These are phyloP conservation scores for Hanleya hanleyi DNA, from an alignment of 2,888 invertebrate genomes.

Conservation along the genomic window DNA sequence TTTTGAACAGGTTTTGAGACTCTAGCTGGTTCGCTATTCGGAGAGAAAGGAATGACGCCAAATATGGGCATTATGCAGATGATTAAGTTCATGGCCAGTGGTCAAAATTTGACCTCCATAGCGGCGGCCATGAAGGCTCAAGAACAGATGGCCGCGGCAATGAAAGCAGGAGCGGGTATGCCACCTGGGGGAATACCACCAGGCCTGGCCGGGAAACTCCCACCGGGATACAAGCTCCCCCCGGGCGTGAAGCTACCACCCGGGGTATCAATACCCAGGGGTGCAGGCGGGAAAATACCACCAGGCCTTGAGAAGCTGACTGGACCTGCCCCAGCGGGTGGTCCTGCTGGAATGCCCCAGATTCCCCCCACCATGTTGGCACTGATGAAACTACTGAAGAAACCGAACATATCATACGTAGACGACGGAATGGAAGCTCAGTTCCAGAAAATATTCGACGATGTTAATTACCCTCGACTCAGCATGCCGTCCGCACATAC, in stretches of 20 bases:
- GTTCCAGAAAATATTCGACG: slow-evolving; percentile 19
- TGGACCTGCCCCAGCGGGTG: background rate
- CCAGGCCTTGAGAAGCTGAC: background rate
- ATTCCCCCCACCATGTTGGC: background rate
- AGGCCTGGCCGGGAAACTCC: background rate
- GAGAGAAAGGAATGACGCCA: background rate
- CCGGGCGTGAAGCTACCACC: background rate
- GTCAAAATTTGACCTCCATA: background rate
- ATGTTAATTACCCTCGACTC: slow-evolving; percentile 5
- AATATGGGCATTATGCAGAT: background rate
- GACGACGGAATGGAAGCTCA: slow-evolving; percentile 24
- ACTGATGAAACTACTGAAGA: background rate
- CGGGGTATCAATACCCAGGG: background rate
- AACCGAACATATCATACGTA: slow-evolving; percentile 18
- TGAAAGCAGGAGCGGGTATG: background rate
- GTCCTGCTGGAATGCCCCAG: background rate
- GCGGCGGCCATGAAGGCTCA: background rate
- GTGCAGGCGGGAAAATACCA: background rate
- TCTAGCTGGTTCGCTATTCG: background rate
- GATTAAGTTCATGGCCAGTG: background rate
- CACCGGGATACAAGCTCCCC: background rate
- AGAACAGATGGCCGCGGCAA: background rate
- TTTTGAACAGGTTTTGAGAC: background rate
- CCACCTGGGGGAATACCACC: too few relatives aligned
- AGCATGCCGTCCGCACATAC: slow-evolving; percentile 5